These are phyloP conservation scores for Cariama cristata DNA, from an alignment of 2,113 vertebrate species.

Conservation along the genomic window DNA sequence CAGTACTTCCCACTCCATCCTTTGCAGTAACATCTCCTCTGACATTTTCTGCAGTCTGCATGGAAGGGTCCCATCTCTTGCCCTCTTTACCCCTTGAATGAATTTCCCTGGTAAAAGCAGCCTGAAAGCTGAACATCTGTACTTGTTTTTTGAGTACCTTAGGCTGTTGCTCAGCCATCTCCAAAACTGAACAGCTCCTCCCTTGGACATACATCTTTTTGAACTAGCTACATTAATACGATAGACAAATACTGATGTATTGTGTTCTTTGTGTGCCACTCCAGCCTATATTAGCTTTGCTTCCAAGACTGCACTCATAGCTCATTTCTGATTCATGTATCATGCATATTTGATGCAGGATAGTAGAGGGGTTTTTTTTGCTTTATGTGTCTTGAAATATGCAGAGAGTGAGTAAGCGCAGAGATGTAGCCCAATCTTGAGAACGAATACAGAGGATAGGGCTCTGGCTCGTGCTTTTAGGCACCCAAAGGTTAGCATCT, in stretches of 20 bases:
- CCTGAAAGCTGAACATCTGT: neutral
- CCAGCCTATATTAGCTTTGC: neutral
- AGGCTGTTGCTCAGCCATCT: neutral
- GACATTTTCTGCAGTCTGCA: neutral
- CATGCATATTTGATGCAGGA: neutral
- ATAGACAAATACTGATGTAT: neutral
- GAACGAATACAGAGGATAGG: neutral
- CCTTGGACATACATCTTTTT: neutral
- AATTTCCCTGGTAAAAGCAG: neutral
- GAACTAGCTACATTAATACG: neutral
- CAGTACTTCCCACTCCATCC: neutral
- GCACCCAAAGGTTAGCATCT: neutral
- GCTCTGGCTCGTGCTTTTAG: neutral
- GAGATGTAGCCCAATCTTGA: neutral
- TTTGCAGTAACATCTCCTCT: neutral
- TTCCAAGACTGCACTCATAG: neutral
- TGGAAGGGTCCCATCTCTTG: neutral
- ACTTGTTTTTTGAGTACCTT: neutral
- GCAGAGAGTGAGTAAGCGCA: neutral
- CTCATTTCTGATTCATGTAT: neutral
- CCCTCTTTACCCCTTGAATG: accelerated
- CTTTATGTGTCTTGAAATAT: neutral
- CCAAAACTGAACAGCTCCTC: neutral
- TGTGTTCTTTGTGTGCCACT: neutral
- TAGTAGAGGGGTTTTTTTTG: neutral